A percentile compares a stretch with the other conserved stretches of the same genome.
Evolutionary conservation across 1,140 invertebrate genomes (phyloP).

Genomic region (Caerostris darwini): DNA sequence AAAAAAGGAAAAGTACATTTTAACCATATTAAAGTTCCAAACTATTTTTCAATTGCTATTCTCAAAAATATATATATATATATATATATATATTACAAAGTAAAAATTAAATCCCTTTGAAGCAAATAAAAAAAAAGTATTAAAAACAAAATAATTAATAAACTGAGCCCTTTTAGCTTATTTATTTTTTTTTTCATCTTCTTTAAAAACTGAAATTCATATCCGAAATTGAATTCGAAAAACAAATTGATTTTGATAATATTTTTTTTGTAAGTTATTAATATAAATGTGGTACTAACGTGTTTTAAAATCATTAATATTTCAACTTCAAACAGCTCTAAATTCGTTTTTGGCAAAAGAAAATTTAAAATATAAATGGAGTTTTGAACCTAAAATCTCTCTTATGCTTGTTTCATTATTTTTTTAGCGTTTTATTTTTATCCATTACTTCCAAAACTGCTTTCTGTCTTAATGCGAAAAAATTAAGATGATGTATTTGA

Average conservation of each 20-base stretch:
- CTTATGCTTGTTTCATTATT: not conserved
- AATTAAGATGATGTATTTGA: conserved; percentile 33
- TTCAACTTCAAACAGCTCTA: conserved; percentile 13
- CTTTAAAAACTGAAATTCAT: not conserved
- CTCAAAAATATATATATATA: too few species aligned
- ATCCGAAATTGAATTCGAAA: conserved; percentile 35
- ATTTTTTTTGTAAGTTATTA: not conserved
- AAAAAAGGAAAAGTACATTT: too few species aligned
- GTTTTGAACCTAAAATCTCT: not conserved
- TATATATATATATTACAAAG: too few species aligned
- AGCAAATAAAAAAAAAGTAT: too few species aligned
- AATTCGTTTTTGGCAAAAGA: conserved; percentile 5
- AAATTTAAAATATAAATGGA: not conserved
- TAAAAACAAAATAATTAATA: too few species aligned
- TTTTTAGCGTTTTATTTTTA: conserved; percentile 16
- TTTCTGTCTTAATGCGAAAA: conserved; percentile 40
- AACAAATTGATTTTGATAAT: conserved; percentile 25
- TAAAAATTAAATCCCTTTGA: too few species aligned
- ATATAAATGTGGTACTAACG: conserved; percentile 47
- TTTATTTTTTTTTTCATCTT: too few species aligned
- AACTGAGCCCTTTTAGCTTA: too few species aligned
- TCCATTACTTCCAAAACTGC: conserved; percentile 7
- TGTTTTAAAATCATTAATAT: conserved; percentile 43
- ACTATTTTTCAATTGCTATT: too few species aligned
- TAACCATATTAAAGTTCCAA: too few species aligned